phyloP scores from a whole-genome alignment of 2,797 vertebrate genomes.

The Diceros bicornis region DNA sequence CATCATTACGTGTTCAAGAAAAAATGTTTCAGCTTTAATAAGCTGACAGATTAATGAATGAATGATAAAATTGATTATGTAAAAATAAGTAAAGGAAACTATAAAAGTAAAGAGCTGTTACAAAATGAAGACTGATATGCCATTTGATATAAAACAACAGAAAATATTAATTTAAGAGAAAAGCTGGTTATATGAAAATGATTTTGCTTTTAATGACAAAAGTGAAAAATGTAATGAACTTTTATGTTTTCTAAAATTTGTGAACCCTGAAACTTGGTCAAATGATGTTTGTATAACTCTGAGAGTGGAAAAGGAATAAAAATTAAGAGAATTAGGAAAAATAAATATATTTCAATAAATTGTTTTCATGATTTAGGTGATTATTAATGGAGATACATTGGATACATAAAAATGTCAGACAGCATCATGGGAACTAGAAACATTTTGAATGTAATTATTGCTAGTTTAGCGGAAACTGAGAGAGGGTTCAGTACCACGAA shows the following conservation, averaged over 20 bases:
- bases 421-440: background rate
- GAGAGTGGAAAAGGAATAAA: background rate
- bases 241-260: background rate
- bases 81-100: background rate
- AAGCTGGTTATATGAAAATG: background rate
- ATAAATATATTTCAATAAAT: background rate
- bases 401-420: background rate
- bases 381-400: background rate
- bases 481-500: background rate
- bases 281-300: background rate
- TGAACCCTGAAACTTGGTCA: background rate
- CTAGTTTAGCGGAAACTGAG: background rate
- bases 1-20: background rate
- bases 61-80: background rate
- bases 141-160: background rate
- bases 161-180: background rate
- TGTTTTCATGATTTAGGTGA: background rate
- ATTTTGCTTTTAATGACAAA: background rate
- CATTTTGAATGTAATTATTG: background rate
- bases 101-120: background rate
- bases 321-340: slow-evolving; percentile 4
- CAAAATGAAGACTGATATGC: background rate
- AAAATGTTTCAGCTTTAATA: background rate
- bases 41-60: background rate
- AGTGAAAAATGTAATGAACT: background rate